Evolutionary conservation across 2,888 invertebrate species (phyloP), one percentile per base, ranked within the genome.

Genomic region (Oligia strigilis): DNA sequence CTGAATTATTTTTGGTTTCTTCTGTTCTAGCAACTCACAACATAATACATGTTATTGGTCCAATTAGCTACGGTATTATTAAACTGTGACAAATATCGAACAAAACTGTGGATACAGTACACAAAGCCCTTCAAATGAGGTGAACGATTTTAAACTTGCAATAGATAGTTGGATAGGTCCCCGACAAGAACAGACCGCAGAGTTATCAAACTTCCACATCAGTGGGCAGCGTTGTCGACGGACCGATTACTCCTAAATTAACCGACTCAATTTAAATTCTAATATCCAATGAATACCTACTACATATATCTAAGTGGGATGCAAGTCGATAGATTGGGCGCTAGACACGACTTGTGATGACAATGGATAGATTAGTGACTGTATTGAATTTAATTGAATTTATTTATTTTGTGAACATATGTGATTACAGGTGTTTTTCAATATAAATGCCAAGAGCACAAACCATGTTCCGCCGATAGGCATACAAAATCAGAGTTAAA

Each of bases 181-280:
- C 78, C 86, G 86, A 80, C 81, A 87, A 82, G 87, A 87, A 76
- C 88, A 87, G 80, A 80, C 83, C 83, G 55, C 77, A 76, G 67
- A 78, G 78, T 85, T 88, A 88, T 88, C 88, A 81, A 82, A 83
- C 88, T 89, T 87, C 86, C 80, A 89, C 89, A 82, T 89, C 88
- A 81, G 72, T 78, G 81, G 76, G n/a, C 81, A 83, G 40, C 69
- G 58, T 66, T 83, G 77, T 60, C 77, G 75, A 40, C 77, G 65
- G 75, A 77, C 77, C 77, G 74, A 62, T 76, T 65, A 70, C 83
- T 85, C 72, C 80, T 75, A 80, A 87, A 89, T 77, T 85, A 87
- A 82, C 76, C 46, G 76, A 79, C 78, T 83, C 78, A 71, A 89
- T 88, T 79, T 85, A 81, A 74, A 83, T 83, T 83, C 66, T 72